Conservation (phyloP, 2,888 invertebrate species). For the Drosophila testacea region DNA sequence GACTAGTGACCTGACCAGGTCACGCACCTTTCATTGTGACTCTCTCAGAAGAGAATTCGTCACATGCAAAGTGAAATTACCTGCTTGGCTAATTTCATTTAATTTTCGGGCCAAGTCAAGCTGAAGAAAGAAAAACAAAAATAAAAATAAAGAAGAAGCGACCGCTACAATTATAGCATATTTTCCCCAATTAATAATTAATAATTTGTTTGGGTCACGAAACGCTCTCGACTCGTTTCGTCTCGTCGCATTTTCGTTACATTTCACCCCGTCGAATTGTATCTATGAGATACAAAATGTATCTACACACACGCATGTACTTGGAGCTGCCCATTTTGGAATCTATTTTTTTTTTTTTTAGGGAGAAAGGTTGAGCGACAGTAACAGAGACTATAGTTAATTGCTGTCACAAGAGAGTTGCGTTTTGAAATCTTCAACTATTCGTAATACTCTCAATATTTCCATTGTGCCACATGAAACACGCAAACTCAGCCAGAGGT, state of each 20-base stretch:
- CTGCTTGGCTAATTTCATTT: conserved; percentile 81
- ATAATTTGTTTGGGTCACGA: conserved; percentile 84
- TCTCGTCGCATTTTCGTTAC: conserved; percentile 26
- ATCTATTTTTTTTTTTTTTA: conserved; percentile 24
- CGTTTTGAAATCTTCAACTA: conserved; percentile 64
- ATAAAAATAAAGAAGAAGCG: conserved; percentile 54
- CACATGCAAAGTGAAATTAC: conserved; percentile 79
- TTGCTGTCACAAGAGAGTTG: conserved; percentile 78
- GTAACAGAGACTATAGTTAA: conserved; percentile 69
- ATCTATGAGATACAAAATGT: conserved; percentile 61
- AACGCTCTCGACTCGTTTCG: conserved; percentile 44
- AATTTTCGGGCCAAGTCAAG: conserved; percentile 78
- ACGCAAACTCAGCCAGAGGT: conserved; percentile 70
- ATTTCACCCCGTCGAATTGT: conserved; percentile 20
- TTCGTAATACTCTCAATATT: conserved; percentile 43
- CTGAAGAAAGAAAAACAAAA: conserved; percentile 26
- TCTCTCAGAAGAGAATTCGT: conserved; percentile 51
- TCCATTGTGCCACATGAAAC: conserved; percentile 34
- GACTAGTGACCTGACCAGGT: conserved; percentile 23
- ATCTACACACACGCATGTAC: conserved; percentile 48
- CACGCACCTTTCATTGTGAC: conserved; percentile 16
- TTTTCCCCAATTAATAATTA: conserved; percentile 83
- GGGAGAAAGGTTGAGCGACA: conserved; percentile 59
- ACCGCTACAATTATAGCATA: conserved; percentile 81
- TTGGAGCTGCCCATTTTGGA: conserved; percentile 31